Evolutionary conservation across 1,140 invertebrate species (phyloP), one percentile per base, ranked within the genome.

Genomic region (Pogonomyrmex barbatus): DNA sequence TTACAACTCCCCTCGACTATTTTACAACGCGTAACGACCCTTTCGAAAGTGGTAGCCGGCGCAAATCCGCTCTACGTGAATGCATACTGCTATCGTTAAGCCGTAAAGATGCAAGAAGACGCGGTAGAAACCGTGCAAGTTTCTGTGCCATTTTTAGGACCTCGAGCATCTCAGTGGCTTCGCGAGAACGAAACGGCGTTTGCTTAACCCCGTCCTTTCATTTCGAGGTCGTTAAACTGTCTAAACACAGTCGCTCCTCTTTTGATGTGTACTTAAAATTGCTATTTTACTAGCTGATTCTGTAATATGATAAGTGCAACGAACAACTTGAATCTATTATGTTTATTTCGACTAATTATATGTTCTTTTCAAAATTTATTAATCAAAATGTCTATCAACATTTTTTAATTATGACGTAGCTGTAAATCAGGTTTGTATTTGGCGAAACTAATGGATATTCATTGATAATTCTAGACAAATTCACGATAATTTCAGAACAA

Each of bases 1-100:
- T 89, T 89, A 88, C 47, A 65, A 42, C 56, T 45, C 39, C 12
- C 17, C 62, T 81, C 67, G 39, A 30, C 36, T 81, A 75, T 50
- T 90, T 84, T 82, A 75, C 58, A 77, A 47, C 45, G 63, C 63
- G 42, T 79, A 89, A 88, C 83, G 65, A 70, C 36, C 56, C 12
- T 50, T 86, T 63, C 39, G 45, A 85, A 85, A 85, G 39, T 65
- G 62, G 39, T 67, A 63, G 12, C 63, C 36, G 24, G 47, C 47
- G 73, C 60, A 47, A 78, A 85, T 65, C 36, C 60, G 81, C 81
- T 77, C 45, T 84, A 50, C 36, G 39, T 70, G n/a, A 65, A 14
- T 71, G 70, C 70, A 47, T 63, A 2, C 2, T 33, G 8, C 56
- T 36, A 68, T 56, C 54, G 71, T 47, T 58, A 54, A 85, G 42